Evolutionary conservation across 2,888 invertebrate genomes (phyloP).

Genomic region (Lycia hirtaria): DNA sequence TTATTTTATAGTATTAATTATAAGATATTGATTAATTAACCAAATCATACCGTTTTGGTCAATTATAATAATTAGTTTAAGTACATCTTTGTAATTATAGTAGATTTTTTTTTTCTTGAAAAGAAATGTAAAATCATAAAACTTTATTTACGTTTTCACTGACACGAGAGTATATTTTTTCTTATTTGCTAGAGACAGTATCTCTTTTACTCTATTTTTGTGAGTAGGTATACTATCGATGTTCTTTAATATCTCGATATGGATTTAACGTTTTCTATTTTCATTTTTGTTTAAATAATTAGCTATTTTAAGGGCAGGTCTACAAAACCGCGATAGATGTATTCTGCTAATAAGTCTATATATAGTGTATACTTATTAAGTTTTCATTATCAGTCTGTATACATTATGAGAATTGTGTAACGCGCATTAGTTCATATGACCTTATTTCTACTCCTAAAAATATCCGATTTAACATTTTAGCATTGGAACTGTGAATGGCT

Average conservation of each 20-base stretch:
- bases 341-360: not conserved
- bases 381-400: no score
- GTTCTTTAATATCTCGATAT: slow-evolving; percentile 10
- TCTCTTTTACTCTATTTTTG: not conserved
- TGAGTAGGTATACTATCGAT: not conserved
- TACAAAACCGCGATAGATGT: not conserved
- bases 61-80: slow-evolving; percentile 19
- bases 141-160: not conserved
- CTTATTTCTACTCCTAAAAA: no score
- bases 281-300: not conserved
- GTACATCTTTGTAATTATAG: not conserved
- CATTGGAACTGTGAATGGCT: no score
- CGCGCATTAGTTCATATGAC: no score
- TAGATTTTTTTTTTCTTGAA: slow-evolving; percentile 16
- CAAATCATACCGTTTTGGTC: slow-evolving; percentile 20
- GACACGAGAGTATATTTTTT: slow-evolving; percentile 2
- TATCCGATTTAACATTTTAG: no score
- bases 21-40: slow-evolving; percentile 10
- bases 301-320: not conserved
- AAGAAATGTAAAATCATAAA: not conserved
- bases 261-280: not conserved
- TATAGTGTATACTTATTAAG: no score
- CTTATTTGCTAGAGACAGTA: not conserved
- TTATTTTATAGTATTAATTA: slow-evolving; percentile 14
- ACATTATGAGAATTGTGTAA: no score